Base-by-base conservation (phyloP, 2,888 invertebrate genomes). In the Acrocera orbiculus region DNA sequence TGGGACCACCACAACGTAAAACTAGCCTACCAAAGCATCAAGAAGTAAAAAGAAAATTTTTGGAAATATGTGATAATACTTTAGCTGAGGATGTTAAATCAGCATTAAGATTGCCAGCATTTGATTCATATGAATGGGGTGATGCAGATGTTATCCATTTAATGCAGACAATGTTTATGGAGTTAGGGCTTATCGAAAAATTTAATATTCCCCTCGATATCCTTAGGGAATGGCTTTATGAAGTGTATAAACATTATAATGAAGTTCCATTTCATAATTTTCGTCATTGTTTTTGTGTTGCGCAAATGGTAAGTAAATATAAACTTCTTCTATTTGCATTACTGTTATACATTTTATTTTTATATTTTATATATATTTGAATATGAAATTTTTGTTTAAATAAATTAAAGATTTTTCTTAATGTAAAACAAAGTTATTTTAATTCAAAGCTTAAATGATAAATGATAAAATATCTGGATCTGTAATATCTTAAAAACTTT, bases 241-340 rank as follows among this genome's bases (percentile, higher is more conserved):
- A 76, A 57, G 73, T 76, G 46, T 79, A 77, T 61, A 76, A 76
- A 56, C 75, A 77, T 56, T 83, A 83, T 65, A 76, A 82, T 61
- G 80, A 80, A 60, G 82, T 83, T 52, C 82, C 82, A 40, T 83
- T 83, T 62, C 83, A 83, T 60, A 83, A 83, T 63, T 83, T 83
- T 61, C 69, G 81, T 44, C 83, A 83, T 54, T 81, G 80, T 58
- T 83, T 83, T 61, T 82, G 82, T 63, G 83, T 83, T 43, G 73
- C 82, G 39, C 83, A 83, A 65, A 83, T 83, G 82, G 82, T 80
- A 61, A 65, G 65, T 65, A 22, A 7, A 11, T 23, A n/a, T n/a
- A n/a, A n/a, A n/a, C n/a, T n/a, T n/a, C n/a, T n/a, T n/a, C n/a
- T n/a, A n/a, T n/a, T n/a, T n/a, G n/a, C n/a, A n/a, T n/a, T n/a